Evolutionary conservation across 2,113 vertebrate genomes (phyloP), one percentile per base, ranked within the genome.

Genomic region (Poecilia latipinna): DNA sequence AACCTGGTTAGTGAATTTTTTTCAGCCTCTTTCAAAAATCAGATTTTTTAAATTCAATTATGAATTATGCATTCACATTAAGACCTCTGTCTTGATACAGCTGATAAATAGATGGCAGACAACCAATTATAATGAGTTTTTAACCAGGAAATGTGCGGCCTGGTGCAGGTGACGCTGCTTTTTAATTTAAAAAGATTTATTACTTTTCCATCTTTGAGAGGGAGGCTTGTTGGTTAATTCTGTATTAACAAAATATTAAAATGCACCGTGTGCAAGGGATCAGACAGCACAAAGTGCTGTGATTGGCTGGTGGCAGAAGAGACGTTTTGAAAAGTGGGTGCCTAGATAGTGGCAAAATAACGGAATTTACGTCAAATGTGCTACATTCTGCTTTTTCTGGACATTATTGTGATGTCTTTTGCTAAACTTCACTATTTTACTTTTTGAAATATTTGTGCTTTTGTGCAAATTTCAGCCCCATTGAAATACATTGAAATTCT

Each of bases 241-340:
- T 91, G 88, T 91, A 91, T 94, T 91, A 93, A 94, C 90, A 92
- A 86, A 88, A 92, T 91, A 89, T 88, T 91, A 90, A 93, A 93
- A 89, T 88, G 90, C 82, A 61, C 80, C 90, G 90, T 82, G 90
- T 60, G 73, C 70, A 85, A 87, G 85, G 89, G 92, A 77, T 92
- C 82, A 73, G 72, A 74, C 82, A 82, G 77, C 77, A 77, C 81
- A 82, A 77, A 89, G 75, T 74, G 68, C 86, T 73, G 72, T 67
- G 69, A 89, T 68, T 84, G 84, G 82, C 78, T 86, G 85, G 72
- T 17, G 42, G 72, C 72, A 85, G 72, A 82, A 86, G 82, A 84
- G 78, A 70, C 81, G 63, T 86, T 88, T 89, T 89, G 86, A 91
- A 88, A 51, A 68, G 61, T 78, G 75, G 75, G 81, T 85, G 82